These are phyloP conservation scores for Zygaena filipendulae DNA, from an alignment of 2,888 invertebrate genomes.

Conservation along the genomic window DNA sequence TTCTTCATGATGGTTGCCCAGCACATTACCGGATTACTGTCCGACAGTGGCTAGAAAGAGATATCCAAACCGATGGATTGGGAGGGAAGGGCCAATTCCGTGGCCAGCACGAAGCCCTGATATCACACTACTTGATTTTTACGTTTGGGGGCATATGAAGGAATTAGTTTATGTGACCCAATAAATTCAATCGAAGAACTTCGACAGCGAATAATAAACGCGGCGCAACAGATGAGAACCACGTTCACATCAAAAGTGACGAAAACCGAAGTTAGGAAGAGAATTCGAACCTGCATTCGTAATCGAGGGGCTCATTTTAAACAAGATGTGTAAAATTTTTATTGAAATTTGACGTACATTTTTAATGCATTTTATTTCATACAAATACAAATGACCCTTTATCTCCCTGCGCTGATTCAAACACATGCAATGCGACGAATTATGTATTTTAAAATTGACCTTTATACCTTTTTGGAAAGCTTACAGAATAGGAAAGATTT, in stretches of 20 bases:
- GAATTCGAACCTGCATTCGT: background rate
- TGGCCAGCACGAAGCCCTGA: constrained; percentile 8
- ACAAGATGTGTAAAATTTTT: constrained; percentile 1
- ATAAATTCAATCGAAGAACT: constrained; percentile 1
- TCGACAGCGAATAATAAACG: background rate
- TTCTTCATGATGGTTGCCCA: too few relatives aligned
- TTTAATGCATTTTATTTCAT: too few relatives aligned
- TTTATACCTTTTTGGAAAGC: too few relatives aligned
- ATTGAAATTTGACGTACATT: too few relatives aligned
- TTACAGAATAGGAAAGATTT: too few relatives aligned
- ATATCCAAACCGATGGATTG: constrained; percentile 6
- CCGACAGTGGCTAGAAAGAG: constrained; percentile 4
- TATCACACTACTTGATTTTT: constrained; percentile 5
- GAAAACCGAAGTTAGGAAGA: background rate
- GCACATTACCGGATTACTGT: too few relatives aligned
- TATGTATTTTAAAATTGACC: too few relatives aligned
- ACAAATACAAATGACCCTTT: too few relatives aligned
- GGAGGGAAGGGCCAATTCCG: constrained; percentile 5
- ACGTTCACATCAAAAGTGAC: background rate
- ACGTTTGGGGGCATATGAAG: constrained; percentile 5
- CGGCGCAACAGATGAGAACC: background rate
- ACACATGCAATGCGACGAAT: too few relatives aligned
- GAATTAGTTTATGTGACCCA: constrained; percentile 4
- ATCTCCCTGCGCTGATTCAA: too few relatives aligned
- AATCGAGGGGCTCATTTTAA: background rate